Evolutionary conservation across 2,797 vertebrate species (phyloP).

Genomic region (Cyclura pinguis): DNA sequence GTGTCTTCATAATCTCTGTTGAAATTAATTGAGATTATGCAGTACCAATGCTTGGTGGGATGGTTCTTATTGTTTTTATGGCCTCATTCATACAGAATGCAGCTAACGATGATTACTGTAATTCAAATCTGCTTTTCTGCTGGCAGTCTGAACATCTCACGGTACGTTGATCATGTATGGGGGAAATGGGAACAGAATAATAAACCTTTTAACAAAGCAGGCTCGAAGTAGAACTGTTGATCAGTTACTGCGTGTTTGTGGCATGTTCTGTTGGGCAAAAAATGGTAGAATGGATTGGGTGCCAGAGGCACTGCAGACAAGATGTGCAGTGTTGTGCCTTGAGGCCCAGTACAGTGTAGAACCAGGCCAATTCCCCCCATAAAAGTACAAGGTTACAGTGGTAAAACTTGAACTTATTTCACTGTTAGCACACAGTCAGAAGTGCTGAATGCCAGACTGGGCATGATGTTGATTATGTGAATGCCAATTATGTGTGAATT

Average conservation of each 20-base stretch:
- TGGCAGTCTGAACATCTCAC: neutral
- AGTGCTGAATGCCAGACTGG: too few species aligned
- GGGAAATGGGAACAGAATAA: neutral
- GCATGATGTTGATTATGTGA: neutral
- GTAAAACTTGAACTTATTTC: neutral
- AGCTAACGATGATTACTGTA: slow-evolving; percentile 2
- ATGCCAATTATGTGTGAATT: neutral
- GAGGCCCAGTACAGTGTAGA: neutral
- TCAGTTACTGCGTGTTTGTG: neutral
- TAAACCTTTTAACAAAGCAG: neutral
- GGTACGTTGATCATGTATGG: neutral
- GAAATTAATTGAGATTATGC: neutral
- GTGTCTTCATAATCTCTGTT: neutral
- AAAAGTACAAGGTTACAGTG: neutral
- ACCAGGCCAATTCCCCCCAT: neutral
- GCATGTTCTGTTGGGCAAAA: neutral
- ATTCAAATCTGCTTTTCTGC: slow-evolving; percentile 7
- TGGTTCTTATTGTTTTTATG: neutral
- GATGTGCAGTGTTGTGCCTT: neutral
- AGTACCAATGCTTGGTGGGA: neutral
- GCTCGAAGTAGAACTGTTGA: neutral
- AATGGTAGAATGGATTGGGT: neutral
- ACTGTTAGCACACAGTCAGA: too few species aligned
- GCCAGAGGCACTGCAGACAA: neutral
- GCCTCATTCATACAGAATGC: neutral